Evolutionary conservation across 1,140 invertebrate genomes (phyloP).

Genomic region (Fopius arisanus): DNA sequence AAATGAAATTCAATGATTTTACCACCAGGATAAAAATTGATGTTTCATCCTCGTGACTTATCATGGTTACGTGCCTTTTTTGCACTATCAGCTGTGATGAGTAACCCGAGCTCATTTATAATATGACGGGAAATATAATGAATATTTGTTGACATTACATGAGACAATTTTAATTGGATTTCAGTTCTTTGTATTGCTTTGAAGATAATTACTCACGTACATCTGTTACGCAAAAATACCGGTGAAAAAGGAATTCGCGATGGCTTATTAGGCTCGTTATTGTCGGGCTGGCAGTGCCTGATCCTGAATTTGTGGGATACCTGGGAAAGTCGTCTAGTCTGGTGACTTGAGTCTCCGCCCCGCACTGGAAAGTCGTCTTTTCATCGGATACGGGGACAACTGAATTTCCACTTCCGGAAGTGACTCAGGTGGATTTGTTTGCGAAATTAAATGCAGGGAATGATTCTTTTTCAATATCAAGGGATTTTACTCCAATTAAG

Average conservation of each 20-base stretch:
- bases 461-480: not conserved
- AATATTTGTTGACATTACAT: not conserved
- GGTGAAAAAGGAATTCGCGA: not conserved
- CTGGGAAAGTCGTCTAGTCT: conserved; percentile 28
- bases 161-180: not conserved
- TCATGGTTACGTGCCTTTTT: not conserved
- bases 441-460: not conserved
- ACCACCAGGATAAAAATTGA: too few species aligned
- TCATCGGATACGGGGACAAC: conserved; percentile 5
- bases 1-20: too few species aligned
- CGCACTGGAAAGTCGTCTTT: conserved; percentile 29
- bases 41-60: not conserved
- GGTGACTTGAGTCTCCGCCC: conserved; percentile 16
- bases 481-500: too few species aligned
- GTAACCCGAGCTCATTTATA: too few species aligned
- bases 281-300: not conserved
- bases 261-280: too few species aligned
- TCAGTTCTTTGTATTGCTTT: not conserved
- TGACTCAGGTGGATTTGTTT: not conserved
- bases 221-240: not conserved
- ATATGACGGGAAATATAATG: not conserved
- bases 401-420: conserved; percentile 22
- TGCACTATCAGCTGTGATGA: not conserved
- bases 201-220: not conserved
- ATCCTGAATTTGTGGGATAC: not conserved